Conservation (phyloP, 2,797 vertebrate species). For the Scomberomorus guttatus region DNA sequence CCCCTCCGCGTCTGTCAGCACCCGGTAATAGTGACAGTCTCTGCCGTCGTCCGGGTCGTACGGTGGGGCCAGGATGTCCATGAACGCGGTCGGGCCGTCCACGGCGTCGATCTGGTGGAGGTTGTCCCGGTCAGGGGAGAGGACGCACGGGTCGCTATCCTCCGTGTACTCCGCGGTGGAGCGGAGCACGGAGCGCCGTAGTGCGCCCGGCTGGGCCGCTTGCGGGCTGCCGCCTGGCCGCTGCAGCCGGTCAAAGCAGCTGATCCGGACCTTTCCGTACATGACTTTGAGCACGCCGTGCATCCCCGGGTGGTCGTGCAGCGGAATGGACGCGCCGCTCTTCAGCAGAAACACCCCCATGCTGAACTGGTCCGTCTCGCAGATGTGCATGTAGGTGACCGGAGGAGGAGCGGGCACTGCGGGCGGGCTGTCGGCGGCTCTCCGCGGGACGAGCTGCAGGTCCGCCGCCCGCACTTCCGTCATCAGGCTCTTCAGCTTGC, state of each 20-base stretch:
- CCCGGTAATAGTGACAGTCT: constrained; percentile 95
- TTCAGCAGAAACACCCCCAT: constrained; percentile 95
- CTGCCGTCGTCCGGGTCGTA: constrained; percentile 94
- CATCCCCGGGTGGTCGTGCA: constrained; percentile 98
- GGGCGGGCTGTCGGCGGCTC: constrained; percentile 65
- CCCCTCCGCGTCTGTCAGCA: constrained; percentile 62
- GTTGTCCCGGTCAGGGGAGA: constrained; percentile 92
- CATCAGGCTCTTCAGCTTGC: constrained; percentile 87
- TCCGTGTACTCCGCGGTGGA: constrained; percentile 89
- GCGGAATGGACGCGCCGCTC: constrained; percentile 91
- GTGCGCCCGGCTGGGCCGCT: constrained; percentile 73
- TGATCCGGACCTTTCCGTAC: constrained; percentile 93
- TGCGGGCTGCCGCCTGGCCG: neutral
- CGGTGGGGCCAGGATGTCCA: constrained; percentile 96
- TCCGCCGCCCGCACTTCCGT: constrained; percentile 90
- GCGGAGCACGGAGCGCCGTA: constrained; percentile 85
- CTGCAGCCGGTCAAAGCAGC: constrained; percentile 91
- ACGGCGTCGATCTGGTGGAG: constrained; percentile 95
- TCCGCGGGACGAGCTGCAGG: constrained; percentile 87
- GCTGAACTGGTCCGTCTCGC: constrained; percentile 93
- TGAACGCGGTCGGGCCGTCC: constrained; percentile 94
- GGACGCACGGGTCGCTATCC: constrained; percentile 88
- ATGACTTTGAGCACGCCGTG: constrained; percentile 94
- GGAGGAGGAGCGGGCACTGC: constrained; percentile 81
- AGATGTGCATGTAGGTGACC: constrained; percentile 98